phyloP scores from a whole-genome alignment of 1,140 invertebrate species.

The Branchinecta lindahli region DNA sequence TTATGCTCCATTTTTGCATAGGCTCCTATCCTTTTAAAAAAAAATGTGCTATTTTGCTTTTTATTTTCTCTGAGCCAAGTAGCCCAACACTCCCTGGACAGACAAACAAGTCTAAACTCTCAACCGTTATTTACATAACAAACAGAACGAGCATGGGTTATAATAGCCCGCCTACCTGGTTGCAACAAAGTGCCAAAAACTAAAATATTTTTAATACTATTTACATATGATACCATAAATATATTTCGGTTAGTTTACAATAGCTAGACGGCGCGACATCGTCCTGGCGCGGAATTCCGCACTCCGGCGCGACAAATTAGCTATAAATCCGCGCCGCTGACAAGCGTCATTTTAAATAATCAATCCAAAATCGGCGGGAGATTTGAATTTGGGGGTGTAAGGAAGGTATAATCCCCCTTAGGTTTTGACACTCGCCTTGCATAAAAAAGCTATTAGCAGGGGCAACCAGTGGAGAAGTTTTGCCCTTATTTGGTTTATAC shows the following conservation, averaged over 20 bases:
- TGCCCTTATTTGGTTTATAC: too few relatives aligned
- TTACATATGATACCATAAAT: slow-evolving; percentile 10
- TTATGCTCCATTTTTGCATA: too few relatives aligned
- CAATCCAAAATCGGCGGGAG: not conserved
- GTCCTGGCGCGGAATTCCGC: not conserved
- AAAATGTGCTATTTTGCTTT: too few relatives aligned
- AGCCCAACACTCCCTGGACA: too few relatives aligned
- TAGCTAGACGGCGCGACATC: not conserved
- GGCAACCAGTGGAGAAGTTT: not conserved
- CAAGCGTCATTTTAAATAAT: not conserved
- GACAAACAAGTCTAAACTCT: too few relatives aligned
- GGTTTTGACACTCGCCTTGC: slow-evolving; percentile 5
- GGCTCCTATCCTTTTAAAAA: too few relatives aligned
- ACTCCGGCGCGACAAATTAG: not conserved
- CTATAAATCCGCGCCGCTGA: not conserved
- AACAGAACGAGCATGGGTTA: too few relatives aligned
- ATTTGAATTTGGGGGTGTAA: not conserved
- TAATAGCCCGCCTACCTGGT: too few relatives aligned
- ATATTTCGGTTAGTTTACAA: not conserved
- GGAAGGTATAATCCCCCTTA: not conserved
- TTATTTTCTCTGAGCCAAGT: too few relatives aligned
- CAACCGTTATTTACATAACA: too few relatives aligned
- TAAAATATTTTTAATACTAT: not conserved
- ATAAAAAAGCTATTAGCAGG: not conserved
- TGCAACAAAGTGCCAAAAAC: not conserved